These are phyloP conservation scores for Macaria notata DNA, from an alignment of 2,888 invertebrate species.

Conservation along the genomic window DNA sequence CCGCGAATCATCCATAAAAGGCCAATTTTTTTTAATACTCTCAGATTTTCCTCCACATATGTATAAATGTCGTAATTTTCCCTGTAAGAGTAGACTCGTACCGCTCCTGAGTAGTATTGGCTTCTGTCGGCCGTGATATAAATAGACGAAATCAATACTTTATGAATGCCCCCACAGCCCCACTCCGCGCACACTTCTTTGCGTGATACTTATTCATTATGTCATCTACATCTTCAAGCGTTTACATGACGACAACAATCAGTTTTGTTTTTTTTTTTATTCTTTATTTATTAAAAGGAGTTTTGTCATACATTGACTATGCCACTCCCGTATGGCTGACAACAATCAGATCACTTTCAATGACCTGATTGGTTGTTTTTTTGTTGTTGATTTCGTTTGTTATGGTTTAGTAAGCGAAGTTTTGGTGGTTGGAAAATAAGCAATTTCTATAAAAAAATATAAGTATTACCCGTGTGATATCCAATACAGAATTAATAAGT, in stretches of 20 bases:
- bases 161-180: slow-evolving; percentile 20
- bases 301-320: too few species aligned
- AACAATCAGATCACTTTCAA: slow-evolving; percentile 10
- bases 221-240: slow-evolving; percentile 6
- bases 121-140: slow-evolving; percentile 23
- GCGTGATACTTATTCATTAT: slow-evolving; percentile 19
- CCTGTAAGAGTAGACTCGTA: slow-evolving; percentile 11
- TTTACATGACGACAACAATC: slow-evolving; percentile 10
- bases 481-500: too few species aligned
- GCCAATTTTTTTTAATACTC: too few species aligned
- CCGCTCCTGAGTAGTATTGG: slow-evolving; percentile 15
- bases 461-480: too few species aligned
- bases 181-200: slow-evolving; percentile 12
- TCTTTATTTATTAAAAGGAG: too few species aligned
- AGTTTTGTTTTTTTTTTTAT: neutral
- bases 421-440: too few species aligned
- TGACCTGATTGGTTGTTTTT: too few species aligned
- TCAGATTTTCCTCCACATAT: too few species aligned
- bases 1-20: too few species aligned
- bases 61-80: slow-evolving; percentile 13
- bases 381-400: neutral
- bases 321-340: too few species aligned
- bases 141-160: slow-evolving; percentile 32
- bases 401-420: neutral
- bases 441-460: too few species aligned